phyloP scores from a whole-genome alignment of 2,797 vertebrate species.

The Xenentodon cancila region DNA sequence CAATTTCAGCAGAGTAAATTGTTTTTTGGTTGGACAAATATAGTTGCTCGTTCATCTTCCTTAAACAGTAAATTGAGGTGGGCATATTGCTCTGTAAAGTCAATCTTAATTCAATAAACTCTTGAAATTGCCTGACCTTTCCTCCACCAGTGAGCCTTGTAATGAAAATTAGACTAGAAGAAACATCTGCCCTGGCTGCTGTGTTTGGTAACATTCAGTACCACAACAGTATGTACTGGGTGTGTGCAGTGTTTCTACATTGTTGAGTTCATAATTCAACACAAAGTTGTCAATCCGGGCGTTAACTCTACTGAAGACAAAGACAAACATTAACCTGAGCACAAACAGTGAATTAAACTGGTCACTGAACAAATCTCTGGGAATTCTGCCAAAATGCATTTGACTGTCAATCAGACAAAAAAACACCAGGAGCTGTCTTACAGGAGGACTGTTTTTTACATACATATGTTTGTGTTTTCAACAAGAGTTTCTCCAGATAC shows the following conservation, averaged over 20 bases:
- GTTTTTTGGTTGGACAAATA: not conserved
- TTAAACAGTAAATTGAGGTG: conserved; percentile 7
- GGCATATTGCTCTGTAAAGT: conserved; percentile 7
- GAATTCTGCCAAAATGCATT: conserved; percentile 74
- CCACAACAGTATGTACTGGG: conserved; percentile 24
- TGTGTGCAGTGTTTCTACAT: conserved; percentile 6
- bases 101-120: conserved; percentile 15
- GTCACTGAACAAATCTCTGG: conserved; percentile 45
- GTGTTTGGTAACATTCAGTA: conserved; percentile 28
- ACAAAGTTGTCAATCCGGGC: conserved; percentile 34
- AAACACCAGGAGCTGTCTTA: conserved; percentile 46
- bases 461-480: conserved; percentile 46
- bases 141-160: conserved; percentile 2
- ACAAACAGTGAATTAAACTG: conserved; percentile 45
- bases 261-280: conserved; percentile 17
- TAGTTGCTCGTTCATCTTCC: not conserved
- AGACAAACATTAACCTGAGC: conserved; percentile 53
- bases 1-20: not conserved
- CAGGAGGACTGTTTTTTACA: conserved; percentile 51
- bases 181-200: conserved; percentile 52
- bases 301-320: conserved; percentile 43
- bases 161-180: conserved; percentile 45
- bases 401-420: conserved; percentile 68
- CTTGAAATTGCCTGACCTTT: conserved; percentile 28
- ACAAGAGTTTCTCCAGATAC: conserved; percentile 42